These are phyloP conservation scores for Oscheius sp. DNA, from an alignment of 2,888 invertebrate species.

Conservation along the genomic window DNA sequence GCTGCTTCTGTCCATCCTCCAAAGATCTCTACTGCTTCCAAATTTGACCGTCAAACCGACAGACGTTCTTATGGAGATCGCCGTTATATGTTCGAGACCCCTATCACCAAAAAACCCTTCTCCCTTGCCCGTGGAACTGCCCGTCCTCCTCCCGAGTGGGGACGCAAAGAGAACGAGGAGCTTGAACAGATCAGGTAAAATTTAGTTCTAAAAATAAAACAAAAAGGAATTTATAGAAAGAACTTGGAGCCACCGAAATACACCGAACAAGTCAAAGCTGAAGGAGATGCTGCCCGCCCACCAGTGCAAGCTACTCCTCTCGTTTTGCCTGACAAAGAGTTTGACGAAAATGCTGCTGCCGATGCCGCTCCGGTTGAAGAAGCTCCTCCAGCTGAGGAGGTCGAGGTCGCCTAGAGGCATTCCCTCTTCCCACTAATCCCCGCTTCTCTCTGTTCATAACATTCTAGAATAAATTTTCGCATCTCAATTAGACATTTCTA, in stretches of 20 bases:
- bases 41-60: conserved; percentile 94
- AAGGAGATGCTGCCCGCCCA: conserved; percentile 66
- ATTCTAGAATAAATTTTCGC: conserved; percentile 19
- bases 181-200: conserved; percentile 54
- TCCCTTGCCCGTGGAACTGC: conserved; percentile 65
- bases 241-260: conserved; percentile 70
- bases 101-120: conserved; percentile 49
- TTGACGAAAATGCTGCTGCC: conserved; percentile 36
- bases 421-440: too few relatives aligned
- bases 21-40: conserved; percentile 82
- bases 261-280: conserved; percentile 68
- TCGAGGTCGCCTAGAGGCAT: conserved; percentile 22
- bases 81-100: conserved; percentile 56
- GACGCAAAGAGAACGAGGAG: conserved; percentile 69
- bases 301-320: conserved; percentile 67
- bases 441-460: conserved; percentile 10
- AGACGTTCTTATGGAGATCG: conserved; percentile 61
- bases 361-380: conserved; percentile 13
- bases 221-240: conserved; percentile 31
- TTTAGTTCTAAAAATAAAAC: background rate
- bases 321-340: conserved; percentile 56
- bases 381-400: conserved; percentile 23
- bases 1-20: conserved; percentile 74
- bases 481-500: background rate
- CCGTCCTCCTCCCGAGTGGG: conserved; percentile 70